Conservation (phyloP, 2,113 vertebrate species). For the Balaeniceps rex region DNA sequence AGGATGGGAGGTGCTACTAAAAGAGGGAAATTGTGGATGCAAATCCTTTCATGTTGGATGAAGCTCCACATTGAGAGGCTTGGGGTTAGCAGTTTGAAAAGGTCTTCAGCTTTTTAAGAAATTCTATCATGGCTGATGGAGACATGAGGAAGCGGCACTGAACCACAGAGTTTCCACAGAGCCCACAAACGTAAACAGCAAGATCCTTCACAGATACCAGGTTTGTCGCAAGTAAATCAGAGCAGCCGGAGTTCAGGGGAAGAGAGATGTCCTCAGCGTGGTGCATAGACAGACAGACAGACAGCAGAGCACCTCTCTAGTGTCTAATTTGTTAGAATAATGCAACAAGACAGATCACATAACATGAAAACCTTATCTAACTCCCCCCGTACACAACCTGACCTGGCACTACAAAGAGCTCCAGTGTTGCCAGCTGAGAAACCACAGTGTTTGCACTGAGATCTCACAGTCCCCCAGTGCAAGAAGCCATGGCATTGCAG, state of each 20-base stretch:
- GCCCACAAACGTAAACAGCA: not conserved
- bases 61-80: not conserved
- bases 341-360: not conserved
- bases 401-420: slow-evolving; percentile 5
- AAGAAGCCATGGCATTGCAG: not conserved
- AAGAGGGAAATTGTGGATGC: not conserved
- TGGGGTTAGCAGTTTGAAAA: not conserved
- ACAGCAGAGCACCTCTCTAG: not conserved
- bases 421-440: slow-evolving; percentile 3
- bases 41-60: not conserved
- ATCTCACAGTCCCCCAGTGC: not conserved
- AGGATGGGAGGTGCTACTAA: not conserved
- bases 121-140: not conserved
- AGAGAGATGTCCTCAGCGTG: not conserved
- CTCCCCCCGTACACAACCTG: not conserved
- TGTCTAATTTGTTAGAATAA: slow-evolving; percentile 32
- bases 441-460: not conserved
- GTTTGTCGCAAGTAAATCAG: not conserved
- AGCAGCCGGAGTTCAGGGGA: not conserved
- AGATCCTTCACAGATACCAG: not conserved
- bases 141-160: not conserved
- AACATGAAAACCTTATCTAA: slow-evolving; percentile 12
- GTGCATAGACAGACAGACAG: not conserved
- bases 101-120: not conserved
- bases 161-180: not conserved